A percentile compares a stretch with the other conserved stretches of the same genome.
Conservation (phyloP, 2,888 invertebrate species). For the Ptychoptera albimana region DNA sequence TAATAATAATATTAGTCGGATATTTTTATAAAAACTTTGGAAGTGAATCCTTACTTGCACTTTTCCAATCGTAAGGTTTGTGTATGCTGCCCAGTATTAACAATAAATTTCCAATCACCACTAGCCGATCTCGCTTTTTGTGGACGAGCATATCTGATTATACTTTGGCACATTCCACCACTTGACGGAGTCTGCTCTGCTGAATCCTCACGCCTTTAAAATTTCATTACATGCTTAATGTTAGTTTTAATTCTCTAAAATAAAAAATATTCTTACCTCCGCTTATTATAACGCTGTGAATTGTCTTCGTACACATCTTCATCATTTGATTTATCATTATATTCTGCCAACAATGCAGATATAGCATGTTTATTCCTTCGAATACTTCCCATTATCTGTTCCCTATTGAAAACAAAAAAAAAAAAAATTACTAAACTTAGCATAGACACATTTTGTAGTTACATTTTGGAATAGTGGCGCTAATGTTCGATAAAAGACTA, state of each 20-base stretch:
- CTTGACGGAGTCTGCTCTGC: slow-evolving; percentile 38
- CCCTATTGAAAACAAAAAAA: too few relatives aligned
- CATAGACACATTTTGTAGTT: background rate
- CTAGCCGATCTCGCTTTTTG: slow-evolving; percentile 65
- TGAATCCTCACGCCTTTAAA: slow-evolving; percentile 43
- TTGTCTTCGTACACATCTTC: background rate
- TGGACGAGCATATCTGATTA: slow-evolving; percentile 62
- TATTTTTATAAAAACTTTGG: background rate
- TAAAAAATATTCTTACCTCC: background rate
- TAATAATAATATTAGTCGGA: slow-evolving; percentile 6
- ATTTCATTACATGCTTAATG: too few relatives aligned
- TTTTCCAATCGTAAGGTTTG: slow-evolving; percentile 69
- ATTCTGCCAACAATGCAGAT: slow-evolving; percentile 53
- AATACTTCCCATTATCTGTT: slow-evolving; percentile 50
- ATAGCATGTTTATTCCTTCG: slow-evolving; percentile 51
- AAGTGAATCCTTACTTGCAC: slow-evolving; percentile 38
- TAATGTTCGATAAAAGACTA: too few relatives aligned
- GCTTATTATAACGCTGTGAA: background rate
- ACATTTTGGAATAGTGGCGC: background rate
- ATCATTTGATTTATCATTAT: slow-evolving; percentile 39
- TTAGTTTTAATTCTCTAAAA: background rate
- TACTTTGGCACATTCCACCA: slow-evolving; percentile 64
- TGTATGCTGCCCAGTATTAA: slow-evolving; percentile 70
- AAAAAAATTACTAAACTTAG: background rate
- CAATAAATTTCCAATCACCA: slow-evolving; percentile 73